Percentiles rank a stretch among this genome's conserved stretches.
Evolutionary conservation across 2,888 invertebrate genomes (phyloP).

Genomic region (Oxystoma pomonae): DNA sequence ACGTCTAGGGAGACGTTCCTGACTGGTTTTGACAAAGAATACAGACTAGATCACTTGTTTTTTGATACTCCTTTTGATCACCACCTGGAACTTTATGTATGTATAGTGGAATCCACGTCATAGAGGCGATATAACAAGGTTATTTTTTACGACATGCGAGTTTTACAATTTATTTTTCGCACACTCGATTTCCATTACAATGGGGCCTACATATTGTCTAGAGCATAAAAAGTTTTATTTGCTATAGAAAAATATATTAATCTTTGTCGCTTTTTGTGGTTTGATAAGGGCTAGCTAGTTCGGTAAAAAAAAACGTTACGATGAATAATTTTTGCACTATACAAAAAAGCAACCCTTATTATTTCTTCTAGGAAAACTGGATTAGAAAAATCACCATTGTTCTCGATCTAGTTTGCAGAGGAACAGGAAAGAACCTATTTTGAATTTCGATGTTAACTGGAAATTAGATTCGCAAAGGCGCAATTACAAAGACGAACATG

Average conservation of each 20-base stretch:
- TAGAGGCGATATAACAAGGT: background rate
- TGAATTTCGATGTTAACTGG: too few species aligned
- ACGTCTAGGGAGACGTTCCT: slow-evolving; percentile 1
- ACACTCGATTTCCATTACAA: slow-evolving; percentile 1
- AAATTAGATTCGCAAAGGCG: too few species aligned
- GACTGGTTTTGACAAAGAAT: slow-evolving; percentile 7
- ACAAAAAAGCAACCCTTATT: background rate
- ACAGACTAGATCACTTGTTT: slow-evolving; percentile 20
- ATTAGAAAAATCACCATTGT: too few species aligned
- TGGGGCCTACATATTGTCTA: background rate
- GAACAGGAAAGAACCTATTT: too few species aligned
- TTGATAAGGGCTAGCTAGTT: background rate
- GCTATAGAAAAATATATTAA: background rate
- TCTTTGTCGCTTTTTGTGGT: background rate
- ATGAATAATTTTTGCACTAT: background rate
- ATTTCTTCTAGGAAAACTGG: background rate
- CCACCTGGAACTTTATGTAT: background rate
- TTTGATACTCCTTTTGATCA: slow-evolving; percentile 9
- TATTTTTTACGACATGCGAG: slow-evolving; percentile 1
- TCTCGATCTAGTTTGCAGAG: too few species aligned
- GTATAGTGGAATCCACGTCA: background rate
- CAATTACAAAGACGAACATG: too few species aligned
- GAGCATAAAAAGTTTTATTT: background rate
- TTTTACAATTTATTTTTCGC: slow-evolving; percentile 2
- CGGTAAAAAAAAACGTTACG: background rate